Conservation (phyloP, 1,140 invertebrate species). For the Spodoptera frugiperda region DNA sequence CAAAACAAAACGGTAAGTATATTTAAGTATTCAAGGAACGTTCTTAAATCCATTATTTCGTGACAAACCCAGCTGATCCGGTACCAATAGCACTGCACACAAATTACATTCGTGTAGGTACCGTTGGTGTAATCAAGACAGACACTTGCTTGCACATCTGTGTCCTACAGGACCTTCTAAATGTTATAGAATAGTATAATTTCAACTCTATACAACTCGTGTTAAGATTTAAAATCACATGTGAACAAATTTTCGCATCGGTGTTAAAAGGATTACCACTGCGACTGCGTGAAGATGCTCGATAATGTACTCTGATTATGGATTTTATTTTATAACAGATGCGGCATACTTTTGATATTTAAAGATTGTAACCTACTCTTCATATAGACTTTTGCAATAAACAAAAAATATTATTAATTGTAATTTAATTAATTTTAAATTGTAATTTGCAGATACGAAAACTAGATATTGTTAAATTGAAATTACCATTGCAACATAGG, state of each 20-base stretch:
- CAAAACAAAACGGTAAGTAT: conserved; percentile 44
- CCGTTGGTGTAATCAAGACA: conserved; percentile 74
- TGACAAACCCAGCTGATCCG: conserved; percentile 67
- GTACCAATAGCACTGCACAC: conserved; percentile 58
- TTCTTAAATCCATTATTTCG: conserved; percentile 67
- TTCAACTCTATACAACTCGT: conserved; percentile 50
- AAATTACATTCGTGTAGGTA: conserved; percentile 82
- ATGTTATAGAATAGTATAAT: background rate
- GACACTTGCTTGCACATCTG: conserved; percentile 78
- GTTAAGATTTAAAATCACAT: conserved; percentile 46
- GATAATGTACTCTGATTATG: conserved; percentile 41
- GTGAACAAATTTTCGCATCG: conserved; percentile 42
- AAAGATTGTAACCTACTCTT: background rate
- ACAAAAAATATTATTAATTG: too few relatives aligned
- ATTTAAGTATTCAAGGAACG: conserved; percentile 57
- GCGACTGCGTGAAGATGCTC: conserved; percentile 37
- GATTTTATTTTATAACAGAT: background rate
- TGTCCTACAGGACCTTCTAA: conserved; percentile 55
- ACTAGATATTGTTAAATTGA: too few relatives aligned
- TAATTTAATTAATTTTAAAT: too few relatives aligned
- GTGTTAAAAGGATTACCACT: conserved; percentile 70
- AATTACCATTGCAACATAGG: too few relatives aligned
- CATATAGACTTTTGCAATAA: too few relatives aligned
- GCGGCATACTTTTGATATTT: conserved; percentile 28
- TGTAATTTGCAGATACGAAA: too few relatives aligned